Percentiles rank a stretch among this genome's conserved stretches.
phyloP scores from a whole-genome alignment of 2,113 vertebrate genomes.

The Nanorana parkeri region DNA sequence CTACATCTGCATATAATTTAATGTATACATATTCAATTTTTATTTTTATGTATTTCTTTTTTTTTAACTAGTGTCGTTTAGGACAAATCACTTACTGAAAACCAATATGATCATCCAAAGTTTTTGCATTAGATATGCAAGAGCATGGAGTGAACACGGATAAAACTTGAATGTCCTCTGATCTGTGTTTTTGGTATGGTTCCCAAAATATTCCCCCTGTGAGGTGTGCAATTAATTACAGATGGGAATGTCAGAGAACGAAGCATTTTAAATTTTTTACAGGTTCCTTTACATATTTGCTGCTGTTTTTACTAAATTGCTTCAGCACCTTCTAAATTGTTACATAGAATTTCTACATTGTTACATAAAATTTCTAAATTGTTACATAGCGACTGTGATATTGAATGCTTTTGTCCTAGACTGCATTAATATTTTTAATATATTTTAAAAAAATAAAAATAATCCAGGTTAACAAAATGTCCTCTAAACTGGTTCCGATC shows the following conservation, averaged over 20 bases:
- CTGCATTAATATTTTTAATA: conserved; percentile 87
- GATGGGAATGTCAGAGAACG: conserved; percentile 71
- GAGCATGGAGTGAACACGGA: conserved; percentile 76
- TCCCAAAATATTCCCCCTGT: conserved; percentile 58
- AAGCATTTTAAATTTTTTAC: conserved; percentile 62
- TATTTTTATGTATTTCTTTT: conserved; percentile 81
- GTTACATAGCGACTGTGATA: neutral
- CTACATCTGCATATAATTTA: conserved; percentile 81
- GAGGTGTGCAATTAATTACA: conserved; percentile 68
- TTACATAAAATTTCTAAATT: conserved; percentile 30
- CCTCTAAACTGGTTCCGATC: conserved; percentile 52
- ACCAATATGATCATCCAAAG: conserved; percentile 73
- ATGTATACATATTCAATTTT: conserved; percentile 76
- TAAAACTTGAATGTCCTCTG: conserved; percentile 25
- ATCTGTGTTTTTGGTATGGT: neutral
- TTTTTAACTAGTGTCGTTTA: conserved; percentile 96
- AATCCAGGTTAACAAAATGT: neutral
- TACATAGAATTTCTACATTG: conserved; percentile 42
- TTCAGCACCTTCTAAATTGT: conserved; percentile 57
- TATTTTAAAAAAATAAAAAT: too few relatives aligned
- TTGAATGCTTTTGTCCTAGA: conserved; percentile 89
- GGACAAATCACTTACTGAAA: conserved; percentile 87
- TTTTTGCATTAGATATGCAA: conserved; percentile 84
- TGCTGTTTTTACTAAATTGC: too few relatives aligned
- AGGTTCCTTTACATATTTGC: conserved; percentile 51